phyloP scores from a whole-genome alignment of 2,888 invertebrate genomes.

The Petrolisthes cinctipes region DNA sequence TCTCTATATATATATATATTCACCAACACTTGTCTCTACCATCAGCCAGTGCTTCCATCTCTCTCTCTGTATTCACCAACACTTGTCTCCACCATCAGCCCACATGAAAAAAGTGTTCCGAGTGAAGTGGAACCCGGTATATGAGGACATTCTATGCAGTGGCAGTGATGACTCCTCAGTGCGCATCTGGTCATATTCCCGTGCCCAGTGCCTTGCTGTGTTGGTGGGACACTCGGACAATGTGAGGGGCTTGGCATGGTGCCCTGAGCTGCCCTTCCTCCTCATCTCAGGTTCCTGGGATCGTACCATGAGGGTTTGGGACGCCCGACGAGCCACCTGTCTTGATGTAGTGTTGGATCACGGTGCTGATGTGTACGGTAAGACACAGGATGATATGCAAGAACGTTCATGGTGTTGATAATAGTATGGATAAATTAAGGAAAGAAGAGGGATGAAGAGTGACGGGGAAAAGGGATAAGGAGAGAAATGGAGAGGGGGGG shows the following conservation, averaged over 20 bases:
- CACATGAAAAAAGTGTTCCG: slow-evolving; percentile 71
- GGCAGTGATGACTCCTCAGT: slow-evolving; percentile 71
- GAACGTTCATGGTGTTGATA: no score
- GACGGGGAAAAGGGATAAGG: no score
- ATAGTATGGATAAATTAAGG: no score
- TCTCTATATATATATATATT: no score
- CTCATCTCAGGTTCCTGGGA: slow-evolving; percentile 72
- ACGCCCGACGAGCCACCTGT: slow-evolving; percentile 70
- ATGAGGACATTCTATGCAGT: slow-evolving; percentile 70
- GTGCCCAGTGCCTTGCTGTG: slow-evolving; percentile 69
- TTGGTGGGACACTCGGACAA: slow-evolving; percentile 70
- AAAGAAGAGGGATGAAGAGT: no score
- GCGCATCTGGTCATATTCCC: slow-evolving; percentile 70
- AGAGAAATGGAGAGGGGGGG: neutral
- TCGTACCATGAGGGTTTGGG: slow-evolving; percentile 70
- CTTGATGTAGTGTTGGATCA: slow-evolving; percentile 70
- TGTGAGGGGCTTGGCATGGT: slow-evolving; percentile 71
- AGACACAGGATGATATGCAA: neutral
- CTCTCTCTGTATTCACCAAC: no score
- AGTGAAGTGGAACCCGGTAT: slow-evolving; percentile 71
- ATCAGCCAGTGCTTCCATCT: no score
- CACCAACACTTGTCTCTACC: no score
- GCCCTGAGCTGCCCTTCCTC: slow-evolving; percentile 70
- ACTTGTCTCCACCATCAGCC: slow-evolving; percentile 67
- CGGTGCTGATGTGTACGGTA: slow-evolving; percentile 72